Evolutionary conservation across 2,888 invertebrate species (phyloP).

Genomic region (Matsumyia berberina): DNA sequence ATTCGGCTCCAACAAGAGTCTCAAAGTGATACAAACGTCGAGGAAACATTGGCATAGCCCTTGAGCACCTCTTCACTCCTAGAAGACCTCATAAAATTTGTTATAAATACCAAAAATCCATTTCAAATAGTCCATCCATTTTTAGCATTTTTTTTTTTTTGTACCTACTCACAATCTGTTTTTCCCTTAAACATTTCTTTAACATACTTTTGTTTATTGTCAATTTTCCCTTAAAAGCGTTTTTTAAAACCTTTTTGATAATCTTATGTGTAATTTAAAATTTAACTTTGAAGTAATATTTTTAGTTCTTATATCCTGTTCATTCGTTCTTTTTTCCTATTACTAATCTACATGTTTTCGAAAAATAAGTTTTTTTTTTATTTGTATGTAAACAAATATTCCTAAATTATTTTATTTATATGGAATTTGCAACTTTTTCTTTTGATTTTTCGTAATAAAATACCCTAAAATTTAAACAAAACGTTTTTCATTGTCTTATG

Average conservation of each 20-base stretch:
- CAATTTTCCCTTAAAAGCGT: background rate
- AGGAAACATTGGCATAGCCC: too few relatives aligned
- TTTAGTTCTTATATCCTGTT: background rate
- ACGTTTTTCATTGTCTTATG: too few relatives aligned
- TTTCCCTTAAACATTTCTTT: slow-evolving; percentile 1
- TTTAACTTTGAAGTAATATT: slow-evolving; percentile 1
- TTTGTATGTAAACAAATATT: background rate
- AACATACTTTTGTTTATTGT: slow-evolving; percentile 5
- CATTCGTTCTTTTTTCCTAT: slow-evolving; percentile 6
- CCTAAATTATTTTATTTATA: slow-evolving; percentile 1
- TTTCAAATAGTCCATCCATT: background rate
- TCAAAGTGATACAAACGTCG: too few relatives aligned
- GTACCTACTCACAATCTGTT: slow-evolving; percentile 6
- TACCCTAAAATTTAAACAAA: slow-evolving; percentile 1
- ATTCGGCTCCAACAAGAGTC: too few relatives aligned
- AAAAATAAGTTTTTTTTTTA: slow-evolving; percentile 4
- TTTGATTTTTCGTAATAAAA: slow-evolving; percentile 8
- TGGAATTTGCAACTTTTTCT: slow-evolving; percentile 5
- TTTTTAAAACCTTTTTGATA: background rate
- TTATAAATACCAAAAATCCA: too few relatives aligned
- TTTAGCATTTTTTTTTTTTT: background rate
- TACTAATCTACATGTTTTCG: slow-evolving; percentile 3
- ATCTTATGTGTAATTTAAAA: slow-evolving; percentile 4
- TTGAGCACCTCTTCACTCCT: too few relatives aligned
- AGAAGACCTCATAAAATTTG: too few relatives aligned